phyloP scores from a whole-genome alignment of 2,113 vertebrate genomes.

The Centropus bengalensis region DNA sequence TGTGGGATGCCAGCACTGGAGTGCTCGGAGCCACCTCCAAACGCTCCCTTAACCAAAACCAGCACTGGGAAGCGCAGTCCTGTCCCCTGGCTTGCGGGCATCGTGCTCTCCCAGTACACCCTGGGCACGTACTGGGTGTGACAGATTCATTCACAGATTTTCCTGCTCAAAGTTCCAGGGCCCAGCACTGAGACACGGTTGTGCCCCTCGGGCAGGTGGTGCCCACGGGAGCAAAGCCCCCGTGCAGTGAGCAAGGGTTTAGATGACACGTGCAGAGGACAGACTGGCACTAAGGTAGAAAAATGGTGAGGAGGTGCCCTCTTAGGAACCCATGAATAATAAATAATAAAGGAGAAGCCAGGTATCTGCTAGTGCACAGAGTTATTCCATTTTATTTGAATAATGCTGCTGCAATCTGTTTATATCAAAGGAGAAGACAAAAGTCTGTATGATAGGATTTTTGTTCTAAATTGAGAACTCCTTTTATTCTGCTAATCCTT shows the following conservation, averaged over 20 bases:
- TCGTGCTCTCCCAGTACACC: neutral
- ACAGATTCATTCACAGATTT: neutral
- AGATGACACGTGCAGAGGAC: neutral
- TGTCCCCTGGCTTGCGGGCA: neutral
- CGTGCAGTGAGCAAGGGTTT: neutral
- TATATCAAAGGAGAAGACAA: conserved; percentile 28
- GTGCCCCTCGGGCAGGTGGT: neutral
- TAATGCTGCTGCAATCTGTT: neutral
- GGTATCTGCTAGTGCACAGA: neutral
- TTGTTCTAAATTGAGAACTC: conserved; percentile 26
- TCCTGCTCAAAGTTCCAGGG: neutral
- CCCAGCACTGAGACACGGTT: neutral
- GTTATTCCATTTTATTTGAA: neutral
- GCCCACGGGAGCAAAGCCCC: too few species aligned
- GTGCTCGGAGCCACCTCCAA: neutral
- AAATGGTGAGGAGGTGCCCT: neutral
- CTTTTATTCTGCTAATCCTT: conserved; percentile 61
- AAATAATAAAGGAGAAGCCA: neutral
- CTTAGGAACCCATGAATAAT: neutral
- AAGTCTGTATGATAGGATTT: conserved; percentile 29
- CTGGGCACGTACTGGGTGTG: rapidly evolving
- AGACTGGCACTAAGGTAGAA: neutral
- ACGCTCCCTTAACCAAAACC: neutral
- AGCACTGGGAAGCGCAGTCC: neutral
- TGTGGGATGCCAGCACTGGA: neutral